These are phyloP conservation scores for Notamacropus eugenii DNA, from an alignment of 2,797 vertebrate genomes.

Conservation along the genomic window DNA sequence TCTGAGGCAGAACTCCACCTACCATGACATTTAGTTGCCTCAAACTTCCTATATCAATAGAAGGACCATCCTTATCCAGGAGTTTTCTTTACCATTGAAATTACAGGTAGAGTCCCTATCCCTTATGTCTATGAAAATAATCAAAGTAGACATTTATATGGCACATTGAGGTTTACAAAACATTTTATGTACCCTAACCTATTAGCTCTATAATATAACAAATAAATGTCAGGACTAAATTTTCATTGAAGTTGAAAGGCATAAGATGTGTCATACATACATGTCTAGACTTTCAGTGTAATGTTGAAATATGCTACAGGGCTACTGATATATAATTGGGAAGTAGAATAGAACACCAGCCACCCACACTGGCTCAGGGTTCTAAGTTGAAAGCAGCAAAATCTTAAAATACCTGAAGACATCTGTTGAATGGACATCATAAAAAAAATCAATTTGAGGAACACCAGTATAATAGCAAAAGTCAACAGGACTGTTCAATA, in stretches of 20 bases:
- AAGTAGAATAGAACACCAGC: conserved; percentile 52
- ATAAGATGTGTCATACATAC: conserved; percentile 61
- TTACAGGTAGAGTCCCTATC: neutral
- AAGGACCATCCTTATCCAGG: neutral
- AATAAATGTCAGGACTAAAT: conserved; percentile 60
- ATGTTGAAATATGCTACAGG: conserved; percentile 70
- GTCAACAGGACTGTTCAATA: neutral
- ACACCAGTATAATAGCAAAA: neutral
- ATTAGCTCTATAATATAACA: conserved; percentile 38
- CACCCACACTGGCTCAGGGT: conserved; percentile 58
- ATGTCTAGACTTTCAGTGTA: conserved; percentile 58
- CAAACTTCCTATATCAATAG: neutral
- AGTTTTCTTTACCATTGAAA: conserved; percentile 26
- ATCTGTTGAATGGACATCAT: conserved; percentile 53
- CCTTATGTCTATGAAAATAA: neutral
- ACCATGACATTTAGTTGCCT: neutral
- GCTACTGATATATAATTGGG: conserved; percentile 60
- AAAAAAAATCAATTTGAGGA: conserved; percentile 43
- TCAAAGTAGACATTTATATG: neutral
- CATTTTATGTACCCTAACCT: neutral
- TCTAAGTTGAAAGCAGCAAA: conserved; percentile 31
- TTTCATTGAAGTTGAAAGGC: conserved; percentile 62
- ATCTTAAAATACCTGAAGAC: conserved; percentile 17
- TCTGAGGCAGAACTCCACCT: neutral
- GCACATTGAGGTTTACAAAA: neutral